These are phyloP conservation scores for Metopia argyrocephala DNA, from an alignment of 2,888 invertebrate species.

Conservation along the genomic window DNA sequence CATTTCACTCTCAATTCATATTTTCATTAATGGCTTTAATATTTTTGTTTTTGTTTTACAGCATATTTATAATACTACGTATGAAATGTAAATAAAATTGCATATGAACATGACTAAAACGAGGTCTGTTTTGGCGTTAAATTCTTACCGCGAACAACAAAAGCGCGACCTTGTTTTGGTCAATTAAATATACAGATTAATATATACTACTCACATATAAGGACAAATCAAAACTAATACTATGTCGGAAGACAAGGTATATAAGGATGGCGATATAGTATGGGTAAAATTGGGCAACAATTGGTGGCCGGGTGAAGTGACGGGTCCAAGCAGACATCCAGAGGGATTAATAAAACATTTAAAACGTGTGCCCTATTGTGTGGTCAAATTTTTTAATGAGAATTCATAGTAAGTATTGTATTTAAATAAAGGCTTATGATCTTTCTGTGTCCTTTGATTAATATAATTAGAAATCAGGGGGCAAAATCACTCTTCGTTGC, in stretches of 20 bases:
- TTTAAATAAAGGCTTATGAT: background rate
- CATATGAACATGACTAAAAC: constrained; percentile 2
- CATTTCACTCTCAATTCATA: background rate
- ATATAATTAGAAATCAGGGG: no score
- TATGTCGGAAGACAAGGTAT: constrained; percentile 70
- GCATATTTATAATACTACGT: constrained; percentile 11
- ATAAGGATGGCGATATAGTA: constrained; percentile 87
- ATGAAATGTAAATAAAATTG: constrained; percentile 10
- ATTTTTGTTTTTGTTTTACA: no score
- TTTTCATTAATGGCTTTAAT: background rate
- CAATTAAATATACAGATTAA: background rate
- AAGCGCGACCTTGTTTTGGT: background rate
- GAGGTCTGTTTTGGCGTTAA: constrained; percentile 11
- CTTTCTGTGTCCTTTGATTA: no score
- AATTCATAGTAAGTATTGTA: constrained; percentile 85
- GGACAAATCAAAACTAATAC: background rate
- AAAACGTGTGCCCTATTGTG: constrained; percentile 86
- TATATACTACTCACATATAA: background rate
- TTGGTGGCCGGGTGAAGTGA: constrained; percentile 93
- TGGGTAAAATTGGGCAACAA: constrained; percentile 90
- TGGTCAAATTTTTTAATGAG: constrained; percentile 92
- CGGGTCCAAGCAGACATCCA: constrained; percentile 82
- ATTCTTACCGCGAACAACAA: constrained; percentile 15
- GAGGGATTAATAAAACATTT: constrained; percentile 83
- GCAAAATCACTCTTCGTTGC: no score